Base-by-base conservation (phyloP, 2,113 vertebrate species). In the Sinosuthora webbiana region DNA sequence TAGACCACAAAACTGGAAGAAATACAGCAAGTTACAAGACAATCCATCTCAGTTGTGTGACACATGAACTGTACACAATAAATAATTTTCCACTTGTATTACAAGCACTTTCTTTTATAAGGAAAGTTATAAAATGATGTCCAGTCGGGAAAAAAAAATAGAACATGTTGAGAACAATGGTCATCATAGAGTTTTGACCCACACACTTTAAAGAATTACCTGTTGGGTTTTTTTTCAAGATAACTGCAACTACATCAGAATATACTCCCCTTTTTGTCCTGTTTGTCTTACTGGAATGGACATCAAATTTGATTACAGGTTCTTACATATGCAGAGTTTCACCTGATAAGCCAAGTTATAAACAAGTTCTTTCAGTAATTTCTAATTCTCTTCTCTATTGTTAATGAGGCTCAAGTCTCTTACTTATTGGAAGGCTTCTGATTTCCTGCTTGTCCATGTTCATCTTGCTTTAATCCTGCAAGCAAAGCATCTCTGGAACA, bases 401-500 rank as follows among this genome's bases (percentile, higher is more conserved):
- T 19, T 85, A 92, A 52, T 39, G 22, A 94, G 56, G 69, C 15
- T 89, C 35, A 76, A 70, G 41, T 83, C 67, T 63, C 98, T 98
- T 98, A 98, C 98, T 98, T 98, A 96, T 98, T 99, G 98, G 99
- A 98, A 98, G 98, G 97, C 96, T 99, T 98, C 96, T 98, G 99
- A 98, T 97, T 99, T 98, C 99, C 98, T 97, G 97, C 97, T 98
- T 99, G 99, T 59, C 98, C 98, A 94, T 98, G 98, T 96, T 99
- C 99, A 97, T 99, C 99, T 97, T 99, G 98, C 95, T 99, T 99
- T 97, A 99, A 98, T 97, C 97, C 99, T 91, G 99, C 99, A 95
- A 99, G 98, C 94, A 99, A 98, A 96, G 99, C 99, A 85, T 99
- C 99, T 98, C 99, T 98, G 96, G 99, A 99, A 98, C 99, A 99